phyloP scores from a whole-genome alignment of 1,140 invertebrate genomes.

The Gryllus bimaculatus region DNA sequence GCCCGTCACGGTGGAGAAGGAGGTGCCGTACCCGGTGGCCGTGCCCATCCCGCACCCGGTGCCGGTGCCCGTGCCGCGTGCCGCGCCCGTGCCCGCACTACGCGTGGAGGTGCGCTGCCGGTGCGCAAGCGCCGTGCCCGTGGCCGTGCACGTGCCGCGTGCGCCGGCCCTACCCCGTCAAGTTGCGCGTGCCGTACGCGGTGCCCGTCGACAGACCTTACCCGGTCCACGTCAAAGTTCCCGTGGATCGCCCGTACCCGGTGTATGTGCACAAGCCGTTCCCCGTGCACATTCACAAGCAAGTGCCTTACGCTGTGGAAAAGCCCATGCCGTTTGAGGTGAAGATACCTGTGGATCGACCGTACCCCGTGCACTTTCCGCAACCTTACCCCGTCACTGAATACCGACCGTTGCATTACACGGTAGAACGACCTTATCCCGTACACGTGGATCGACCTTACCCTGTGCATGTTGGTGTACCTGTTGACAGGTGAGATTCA shows the following conservation, averaged over 20 bases:
- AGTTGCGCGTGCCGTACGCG: not conserved
- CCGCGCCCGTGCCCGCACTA: not conserved
- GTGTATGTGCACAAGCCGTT: not conserved
- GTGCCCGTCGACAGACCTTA: not conserved
- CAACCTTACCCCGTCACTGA: not conserved
- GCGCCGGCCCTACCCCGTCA: not conserved
- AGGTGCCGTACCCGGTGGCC: no score
- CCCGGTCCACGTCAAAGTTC: not conserved
- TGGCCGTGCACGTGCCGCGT: not conserved
- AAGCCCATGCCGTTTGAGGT: conserved; percentile 1
- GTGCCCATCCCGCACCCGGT: not conserved
- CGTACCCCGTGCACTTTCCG: not conserved
- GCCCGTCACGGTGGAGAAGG: not conserved
- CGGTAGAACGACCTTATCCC: not conserved
- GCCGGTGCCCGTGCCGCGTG: no score
- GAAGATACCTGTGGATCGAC: not conserved
- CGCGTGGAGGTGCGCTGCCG: not conserved
- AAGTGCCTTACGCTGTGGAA: not conserved
- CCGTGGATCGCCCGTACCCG: not conserved
- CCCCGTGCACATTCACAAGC: not conserved
- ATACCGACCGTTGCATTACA: not conserved
- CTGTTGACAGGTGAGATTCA: not conserved
- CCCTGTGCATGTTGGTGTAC: not conserved
- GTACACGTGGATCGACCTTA: not conserved
- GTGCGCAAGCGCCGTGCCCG: not conserved